These are phyloP conservation scores for Acheta domesticus DNA, from an alignment of 2,888 invertebrate species.

Conservation along the genomic window DNA sequence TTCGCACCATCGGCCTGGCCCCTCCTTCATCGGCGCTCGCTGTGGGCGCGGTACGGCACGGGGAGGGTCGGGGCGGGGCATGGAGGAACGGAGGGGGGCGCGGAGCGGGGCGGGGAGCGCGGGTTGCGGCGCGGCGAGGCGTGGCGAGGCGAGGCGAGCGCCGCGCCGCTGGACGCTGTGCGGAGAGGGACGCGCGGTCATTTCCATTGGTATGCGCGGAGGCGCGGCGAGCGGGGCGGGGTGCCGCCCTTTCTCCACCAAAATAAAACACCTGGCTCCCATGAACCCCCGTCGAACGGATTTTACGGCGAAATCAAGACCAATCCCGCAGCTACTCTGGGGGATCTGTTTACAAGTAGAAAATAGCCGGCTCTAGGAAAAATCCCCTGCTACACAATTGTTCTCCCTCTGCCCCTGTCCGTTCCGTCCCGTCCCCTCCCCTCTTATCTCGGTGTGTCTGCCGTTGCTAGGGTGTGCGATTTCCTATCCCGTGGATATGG, in stretches of 20 bases:
- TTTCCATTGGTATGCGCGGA: constrained; percentile 8
- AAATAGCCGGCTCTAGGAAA: background rate
- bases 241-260: background rate
- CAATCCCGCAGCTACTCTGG: background rate
- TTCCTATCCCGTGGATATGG: constrained; percentile 18
- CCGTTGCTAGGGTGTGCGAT: constrained; percentile 7
- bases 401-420: background rate
- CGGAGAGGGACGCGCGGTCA: constrained; percentile 4
- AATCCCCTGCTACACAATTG: background rate
- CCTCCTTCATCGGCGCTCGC: background rate
- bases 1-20: constrained; percentile 1
- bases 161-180: background rate
- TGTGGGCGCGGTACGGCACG: background rate
- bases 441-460: constrained; percentile 7
- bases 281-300: background rate
- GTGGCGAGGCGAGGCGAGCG: background rate
- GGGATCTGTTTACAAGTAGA: background rate
- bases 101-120: background rate
- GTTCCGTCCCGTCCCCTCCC: background rate
- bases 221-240: background rate
- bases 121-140: background rate
- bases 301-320: background rate
- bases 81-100: background rate
- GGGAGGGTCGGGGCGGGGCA: background rate
- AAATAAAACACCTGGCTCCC: background rate